Base-by-base conservation (phyloP, 2,113 vertebrate genomes). In the Machaerirhynchus nigripectus region DNA sequence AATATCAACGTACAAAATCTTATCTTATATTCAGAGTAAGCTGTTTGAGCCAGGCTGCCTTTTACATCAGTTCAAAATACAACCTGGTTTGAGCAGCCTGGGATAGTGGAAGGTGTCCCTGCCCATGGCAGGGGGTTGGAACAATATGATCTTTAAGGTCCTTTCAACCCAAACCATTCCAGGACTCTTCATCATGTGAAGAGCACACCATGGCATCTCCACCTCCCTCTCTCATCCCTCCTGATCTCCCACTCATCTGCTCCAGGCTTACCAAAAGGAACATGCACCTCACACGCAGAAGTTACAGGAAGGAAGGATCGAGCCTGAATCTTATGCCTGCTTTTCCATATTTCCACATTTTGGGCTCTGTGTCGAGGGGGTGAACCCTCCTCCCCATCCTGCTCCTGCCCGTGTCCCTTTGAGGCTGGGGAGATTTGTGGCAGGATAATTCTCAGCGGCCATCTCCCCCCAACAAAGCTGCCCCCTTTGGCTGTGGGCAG, bases 371-470 rank as follows among this genome's bases (percentile, higher is more conserved):
- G 83, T 22, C 5, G 53, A 78, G 77, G 96, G 80, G 46, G 1
- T 33, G 83, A 97, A 65, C 83, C 90, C 87, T 95, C 84, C 91
- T 94, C 73, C 94, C 39, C 1, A 10, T 80, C 87, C 95, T 92
- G 92, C 93, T 97, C 65, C 86, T 17, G 44, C 85, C 84, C 13
- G 2, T 13, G 76, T 47, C 80, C 79, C 94, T 96, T 97, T 98
- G 93, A 90, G 3, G 21, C 79, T 7, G 56, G 33, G 15, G 93
- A 98, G 97, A 98, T 98, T 97, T 98, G 97, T 97, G 93, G 97
- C 95, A 28, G 97, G 97, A 98, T 98, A 91, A 98, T 98, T 98
- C 97, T 91, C 97, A 98, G 96, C 56, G 63, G 95, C 93, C 97
- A 97, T 96, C 97, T 44, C 87, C 90, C 71, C 33, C 95, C 90